These are phyloP conservation scores for Ganaspis brasiliensis DNA, from an alignment of 2,888 invertebrate genomes.

Conservation along the genomic window DNA sequence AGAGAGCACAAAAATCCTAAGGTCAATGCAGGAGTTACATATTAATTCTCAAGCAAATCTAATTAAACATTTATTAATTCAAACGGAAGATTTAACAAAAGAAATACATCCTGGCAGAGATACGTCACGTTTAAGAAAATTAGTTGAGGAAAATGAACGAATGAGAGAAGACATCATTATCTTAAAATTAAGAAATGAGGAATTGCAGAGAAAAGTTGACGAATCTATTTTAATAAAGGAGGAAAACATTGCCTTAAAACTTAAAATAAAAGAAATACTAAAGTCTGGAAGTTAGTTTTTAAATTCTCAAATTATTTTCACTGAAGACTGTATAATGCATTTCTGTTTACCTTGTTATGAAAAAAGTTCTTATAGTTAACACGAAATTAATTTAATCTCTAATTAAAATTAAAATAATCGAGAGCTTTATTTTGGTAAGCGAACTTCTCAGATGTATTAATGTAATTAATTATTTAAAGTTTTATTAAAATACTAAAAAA, in stretches of 20 bases:
- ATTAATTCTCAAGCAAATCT: slow-evolving; percentile 73
- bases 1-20: slow-evolving; percentile 73
- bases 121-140: slow-evolving; percentile 57
- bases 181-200: slow-evolving; percentile 67
- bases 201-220: slow-evolving; percentile 68
- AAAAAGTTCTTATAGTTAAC: no score
- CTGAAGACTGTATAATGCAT: not conserved
- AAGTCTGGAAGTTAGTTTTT: slow-evolving; percentile 43
- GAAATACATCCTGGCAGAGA: slow-evolving; percentile 67
- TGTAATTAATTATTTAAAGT: no score
- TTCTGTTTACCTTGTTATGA: no score
- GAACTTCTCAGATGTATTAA: no score
- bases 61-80: slow-evolving; percentile 70
- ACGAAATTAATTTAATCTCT: no score
- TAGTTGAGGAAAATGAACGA: slow-evolving; percentile 72
- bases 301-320: not conserved
- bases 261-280: slow-evolving; percentile 69
- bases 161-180: slow-evolving; percentile 69
- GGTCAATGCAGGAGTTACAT: slow-evolving; percentile 72
- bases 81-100: slow-evolving; percentile 71
- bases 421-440: no score
- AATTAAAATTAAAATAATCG: no score
- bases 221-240: slow-evolving; percentile 70
- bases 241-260: slow-evolving; percentile 72
- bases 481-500: not conserved